phyloP scores from a whole-genome alignment of 2,797 vertebrate genomes.

The Hydrophis major region DNA sequence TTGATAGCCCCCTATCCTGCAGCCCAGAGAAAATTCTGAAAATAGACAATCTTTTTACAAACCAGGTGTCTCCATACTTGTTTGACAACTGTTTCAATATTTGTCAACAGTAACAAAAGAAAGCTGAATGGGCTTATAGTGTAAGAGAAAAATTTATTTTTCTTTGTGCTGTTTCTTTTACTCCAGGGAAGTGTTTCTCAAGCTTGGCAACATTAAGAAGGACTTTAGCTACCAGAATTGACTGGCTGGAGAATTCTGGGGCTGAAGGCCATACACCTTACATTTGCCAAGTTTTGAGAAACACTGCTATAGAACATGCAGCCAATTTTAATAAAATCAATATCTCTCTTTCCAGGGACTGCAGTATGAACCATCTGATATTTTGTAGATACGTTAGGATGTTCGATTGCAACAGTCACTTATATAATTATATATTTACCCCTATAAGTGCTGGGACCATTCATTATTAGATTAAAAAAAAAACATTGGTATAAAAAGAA shows the following conservation, averaged over 20 bases:
- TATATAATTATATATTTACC: not conserved
- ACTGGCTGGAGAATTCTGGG: not conserved
- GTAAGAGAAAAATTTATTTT: not conserved
- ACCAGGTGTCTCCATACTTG: not conserved
- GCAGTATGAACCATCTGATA: not conserved
- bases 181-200: not conserved
- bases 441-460: not conserved
- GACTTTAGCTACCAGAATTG: not conserved
- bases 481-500: not conserved
- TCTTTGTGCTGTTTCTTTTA: not conserved
- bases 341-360: not conserved
- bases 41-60: not conserved
- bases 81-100: not conserved
- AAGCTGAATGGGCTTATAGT: not conserved
- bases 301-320: not conserved
- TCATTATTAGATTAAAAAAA: not conserved
- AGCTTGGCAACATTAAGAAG: not conserved
- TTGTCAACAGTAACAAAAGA: not conserved
- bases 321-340: not conserved
- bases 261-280: not conserved
- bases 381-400: not conserved
- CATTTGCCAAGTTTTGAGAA: not conserved
- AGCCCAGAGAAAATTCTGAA: not conserved
- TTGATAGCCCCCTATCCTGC: not conserved
- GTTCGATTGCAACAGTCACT: not conserved